Evolutionary conservation across 2,113 vertebrate genomes (phyloP).

Genomic region (Casuarius casuarius): DNA sequence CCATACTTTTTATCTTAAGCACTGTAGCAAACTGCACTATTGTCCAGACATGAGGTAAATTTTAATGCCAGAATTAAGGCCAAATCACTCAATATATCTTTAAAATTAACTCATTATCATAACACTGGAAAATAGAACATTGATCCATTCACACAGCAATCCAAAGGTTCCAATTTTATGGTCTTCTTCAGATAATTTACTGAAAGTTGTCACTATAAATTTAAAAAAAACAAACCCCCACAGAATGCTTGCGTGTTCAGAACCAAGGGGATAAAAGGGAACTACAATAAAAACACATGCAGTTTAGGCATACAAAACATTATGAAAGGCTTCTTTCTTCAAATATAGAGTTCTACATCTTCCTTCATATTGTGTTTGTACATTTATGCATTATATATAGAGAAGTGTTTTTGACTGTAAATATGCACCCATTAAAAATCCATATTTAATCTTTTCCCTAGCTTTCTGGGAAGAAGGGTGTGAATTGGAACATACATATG

Average conservation of each 20-base stretch:
- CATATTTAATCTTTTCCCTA: background rate
- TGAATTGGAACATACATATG: background rate
- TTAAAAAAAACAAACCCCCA: conserved; percentile 10
- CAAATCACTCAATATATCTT: conserved; percentile 62
- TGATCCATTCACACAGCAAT: conserved; percentile 55
- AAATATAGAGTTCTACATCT: background rate
- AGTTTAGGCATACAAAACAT: background rate
- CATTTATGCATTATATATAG: background rate
- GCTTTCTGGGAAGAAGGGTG: background rate
- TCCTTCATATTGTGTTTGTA: background rate
- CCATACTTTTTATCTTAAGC: background rate
- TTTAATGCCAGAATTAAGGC: conserved; percentile 55
- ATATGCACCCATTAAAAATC: background rate
- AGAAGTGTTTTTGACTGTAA: background rate
- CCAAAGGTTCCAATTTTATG: conserved; percentile 52
- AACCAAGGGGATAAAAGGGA: background rate
- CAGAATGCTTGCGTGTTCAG: background rate
- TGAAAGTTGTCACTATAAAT: conserved; percentile 32
- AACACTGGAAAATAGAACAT: conserved; percentile 67
- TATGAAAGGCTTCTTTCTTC: background rate
- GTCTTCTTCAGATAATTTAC: conserved; percentile 57
- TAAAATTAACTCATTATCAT: conserved; percentile 70
- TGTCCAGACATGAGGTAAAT: conserved; percentile 58
- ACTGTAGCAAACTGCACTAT: background rate
- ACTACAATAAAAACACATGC: background rate